A percentile compares a stretch with the other conserved stretches of the same genome.
Evolutionary conservation across 92 coral and sea anemone genomes (phyloP).

Genomic region (Anthopleura xanthogrammica): DNA sequence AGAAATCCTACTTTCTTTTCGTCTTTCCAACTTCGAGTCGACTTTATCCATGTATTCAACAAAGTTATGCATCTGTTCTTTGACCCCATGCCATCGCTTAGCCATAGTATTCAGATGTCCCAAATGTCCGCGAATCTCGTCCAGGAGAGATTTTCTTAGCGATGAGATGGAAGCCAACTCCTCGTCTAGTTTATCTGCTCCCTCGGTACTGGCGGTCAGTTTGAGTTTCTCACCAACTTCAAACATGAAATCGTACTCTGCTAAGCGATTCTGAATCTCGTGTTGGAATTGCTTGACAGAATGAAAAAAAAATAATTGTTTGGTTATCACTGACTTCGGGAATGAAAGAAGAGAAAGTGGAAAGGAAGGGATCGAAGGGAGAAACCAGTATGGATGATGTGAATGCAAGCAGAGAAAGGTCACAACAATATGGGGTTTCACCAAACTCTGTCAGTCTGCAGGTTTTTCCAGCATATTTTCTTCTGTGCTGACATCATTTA

Average conservation of each 20-base stretch:
- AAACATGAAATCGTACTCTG: conserved; percentile 65
- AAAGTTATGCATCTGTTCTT: conserved; percentile 79
- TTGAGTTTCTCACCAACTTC: conserved; percentile 75
- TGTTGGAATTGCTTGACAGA: conserved; percentile 59
- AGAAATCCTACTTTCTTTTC: conserved; percentile 70
- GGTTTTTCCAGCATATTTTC: too few relatives aligned
- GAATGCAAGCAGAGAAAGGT: too few relatives aligned
- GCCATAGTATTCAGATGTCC: conserved; percentile 63
- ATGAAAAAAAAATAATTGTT: background rate
- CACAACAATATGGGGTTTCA: too few relatives aligned
- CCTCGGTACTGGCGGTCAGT: conserved; percentile 71
- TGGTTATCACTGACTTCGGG: background rate
- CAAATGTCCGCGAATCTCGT: conserved; percentile 72
- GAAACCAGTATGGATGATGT: background rate
- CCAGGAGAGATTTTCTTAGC: conserved; percentile 70
- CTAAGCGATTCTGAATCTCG: conserved; percentile 55
- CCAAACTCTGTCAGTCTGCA: too few relatives aligned
- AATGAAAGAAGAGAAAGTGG: background rate
- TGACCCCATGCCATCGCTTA: conserved; percentile 84
- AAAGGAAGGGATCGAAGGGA: background rate
- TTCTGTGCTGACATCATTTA: too few relatives aligned
- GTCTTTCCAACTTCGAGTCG: conserved; percentile 70
- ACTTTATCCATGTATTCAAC: conserved; percentile 86
- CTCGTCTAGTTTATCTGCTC: conserved; percentile 75
- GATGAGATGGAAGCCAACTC: conserved; percentile 71